Percentiles rank a stretch among this genome's conserved stretches.
Evolutionary conservation across 1,140 invertebrate genomes (phyloP).

Genomic region (Drosophila sucinea): DNA sequence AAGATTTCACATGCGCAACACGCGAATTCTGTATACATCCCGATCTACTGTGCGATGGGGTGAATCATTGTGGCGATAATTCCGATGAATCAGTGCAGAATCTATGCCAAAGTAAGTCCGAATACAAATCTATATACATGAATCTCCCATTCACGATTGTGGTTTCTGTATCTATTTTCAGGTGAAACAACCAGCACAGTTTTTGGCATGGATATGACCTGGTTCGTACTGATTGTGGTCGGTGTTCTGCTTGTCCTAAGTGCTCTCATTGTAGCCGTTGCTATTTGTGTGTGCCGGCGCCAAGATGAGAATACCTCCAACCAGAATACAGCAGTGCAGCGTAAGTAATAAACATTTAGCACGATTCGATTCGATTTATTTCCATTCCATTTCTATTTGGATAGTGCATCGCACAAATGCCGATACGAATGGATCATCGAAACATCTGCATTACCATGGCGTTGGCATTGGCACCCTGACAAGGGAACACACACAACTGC

Average conservation of each 20-base stretch:
- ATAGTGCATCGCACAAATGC: slow-evolving; percentile 90
- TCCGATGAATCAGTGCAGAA: slow-evolving; percentile 93
- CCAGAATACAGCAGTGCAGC: slow-evolving; percentile 80
- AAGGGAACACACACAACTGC: slow-evolving; percentile 83
- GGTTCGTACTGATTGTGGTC: slow-evolving; percentile 89
- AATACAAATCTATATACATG: neutral
- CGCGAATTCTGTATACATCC: slow-evolving; percentile 95
- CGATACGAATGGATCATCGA: slow-evolving; percentile 90
- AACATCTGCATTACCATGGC: slow-evolving; percentile 84
- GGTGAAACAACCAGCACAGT: slow-evolving; percentile 89
- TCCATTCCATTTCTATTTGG: neutral
- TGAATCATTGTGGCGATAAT: slow-evolving; percentile 96
- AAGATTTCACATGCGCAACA: slow-evolving; percentile 93
- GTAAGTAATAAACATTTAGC: slow-evolving; percentile 47
- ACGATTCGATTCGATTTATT: too few relatives aligned
- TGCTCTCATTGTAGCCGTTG: slow-evolving; percentile 87
- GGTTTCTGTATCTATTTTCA: slow-evolving; percentile 76
- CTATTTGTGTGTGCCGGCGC: slow-evolving; percentile 90
- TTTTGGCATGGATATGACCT: slow-evolving; percentile 89
- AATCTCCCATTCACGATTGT: neutral
- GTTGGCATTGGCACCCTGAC: slow-evolving; percentile 75
- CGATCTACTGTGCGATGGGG: slow-evolving; percentile 93
- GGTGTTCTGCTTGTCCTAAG: slow-evolving; percentile 87
- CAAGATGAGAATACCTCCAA: slow-evolving; percentile 84
- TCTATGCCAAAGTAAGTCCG: slow-evolving; percentile 90